A percentile compares a stretch with the other conserved stretches of the same genome.
These are phyloP conservation scores for Augiades crinisus DNA, from an alignment of 2,888 invertebrate genomes.

Conservation along the genomic window DNA sequence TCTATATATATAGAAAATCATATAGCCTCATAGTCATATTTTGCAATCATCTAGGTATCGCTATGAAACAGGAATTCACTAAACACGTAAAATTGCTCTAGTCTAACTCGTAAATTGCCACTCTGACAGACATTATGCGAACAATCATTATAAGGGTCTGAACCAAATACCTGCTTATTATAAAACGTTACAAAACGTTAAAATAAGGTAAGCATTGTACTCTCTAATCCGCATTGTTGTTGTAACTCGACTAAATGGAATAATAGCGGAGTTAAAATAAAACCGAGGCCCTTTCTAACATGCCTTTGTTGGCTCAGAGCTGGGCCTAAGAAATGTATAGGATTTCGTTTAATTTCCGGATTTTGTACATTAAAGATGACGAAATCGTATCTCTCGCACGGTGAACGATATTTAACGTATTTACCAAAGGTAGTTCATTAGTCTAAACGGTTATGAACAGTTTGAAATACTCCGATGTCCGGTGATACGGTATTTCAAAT, in stretches of 20 bases:
- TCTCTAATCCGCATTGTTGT: slow-evolving; percentile 33
- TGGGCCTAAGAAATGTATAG: slow-evolving; percentile 10
- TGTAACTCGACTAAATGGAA: slow-evolving; percentile 26
- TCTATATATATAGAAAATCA: too few relatives aligned
- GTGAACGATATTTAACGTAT: too few relatives aligned
- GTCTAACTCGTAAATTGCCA: slow-evolving; percentile 12
- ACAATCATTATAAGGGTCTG: slow-evolving; percentile 20
- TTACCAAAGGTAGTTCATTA: too few relatives aligned
- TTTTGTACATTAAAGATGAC: too few relatives aligned
- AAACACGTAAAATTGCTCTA: too few relatives aligned
- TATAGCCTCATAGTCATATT: too few relatives aligned
- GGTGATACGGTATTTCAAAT: too few relatives aligned
- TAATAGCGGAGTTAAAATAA: slow-evolving; percentile 27
- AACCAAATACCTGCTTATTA: slow-evolving; percentile 25
- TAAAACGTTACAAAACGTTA: slow-evolving; percentile 25
- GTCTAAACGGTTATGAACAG: too few relatives aligned
- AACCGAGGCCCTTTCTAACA: slow-evolving; percentile 11
- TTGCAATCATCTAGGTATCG: too few relatives aligned
- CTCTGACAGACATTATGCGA: slow-evolving; percentile 21
- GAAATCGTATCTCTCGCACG: too few relatives aligned
- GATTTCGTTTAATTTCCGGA: slow-evolving; percentile 2
- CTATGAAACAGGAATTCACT: too few relatives aligned
- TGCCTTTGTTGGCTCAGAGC: slow-evolving; percentile 12
- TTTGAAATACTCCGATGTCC: too few relatives aligned
- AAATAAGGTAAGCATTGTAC: slow-evolving; percentile 28